phyloP scores from a whole-genome alignment of 2,113 vertebrate genomes.

The Monarcha castaneiventris region DNA sequence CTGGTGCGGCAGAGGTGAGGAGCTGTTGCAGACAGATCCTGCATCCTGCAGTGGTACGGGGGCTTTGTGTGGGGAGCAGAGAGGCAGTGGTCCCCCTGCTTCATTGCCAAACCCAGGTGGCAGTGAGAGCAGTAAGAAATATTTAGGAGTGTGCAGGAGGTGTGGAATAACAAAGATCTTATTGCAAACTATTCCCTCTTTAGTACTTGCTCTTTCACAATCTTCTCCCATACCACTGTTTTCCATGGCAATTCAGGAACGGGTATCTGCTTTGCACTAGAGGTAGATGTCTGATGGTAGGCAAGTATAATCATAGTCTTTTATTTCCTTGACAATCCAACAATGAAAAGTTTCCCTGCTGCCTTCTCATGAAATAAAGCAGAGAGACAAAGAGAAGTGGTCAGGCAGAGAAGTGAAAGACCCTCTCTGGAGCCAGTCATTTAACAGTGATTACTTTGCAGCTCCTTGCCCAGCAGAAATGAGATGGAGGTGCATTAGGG shows the following conservation, averaged over 20 bases:
- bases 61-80: accelerated
- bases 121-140: not conserved
- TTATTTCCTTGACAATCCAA: constrained; percentile 53
- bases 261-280: not conserved
- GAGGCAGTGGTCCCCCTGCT: accelerated
- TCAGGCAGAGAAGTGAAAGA: constrained; percentile 41
- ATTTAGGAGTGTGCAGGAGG: not conserved
- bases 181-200: not conserved
- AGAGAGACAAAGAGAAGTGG: constrained; percentile 49
- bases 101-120: not conserved
- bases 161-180: not conserved
- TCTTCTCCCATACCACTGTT: not conserved
- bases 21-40: not conserved
- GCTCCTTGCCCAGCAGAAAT: constrained; percentile 68
- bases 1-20: not conserved
- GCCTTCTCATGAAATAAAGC: constrained; percentile 44
- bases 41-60: accelerated
- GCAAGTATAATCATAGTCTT: constrained; percentile 12
- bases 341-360: constrained; percentile 39
- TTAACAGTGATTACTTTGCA: constrained; percentile 66
- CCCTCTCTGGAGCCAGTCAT: constrained; percentile 50
- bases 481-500: constrained; percentile 60
- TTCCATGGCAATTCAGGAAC: not conserved
- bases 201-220: not conserved
- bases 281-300: not conserved